phyloP scores from a whole-genome alignment of 2,888 invertebrate species.

The Cloeon dipterum region DNA sequence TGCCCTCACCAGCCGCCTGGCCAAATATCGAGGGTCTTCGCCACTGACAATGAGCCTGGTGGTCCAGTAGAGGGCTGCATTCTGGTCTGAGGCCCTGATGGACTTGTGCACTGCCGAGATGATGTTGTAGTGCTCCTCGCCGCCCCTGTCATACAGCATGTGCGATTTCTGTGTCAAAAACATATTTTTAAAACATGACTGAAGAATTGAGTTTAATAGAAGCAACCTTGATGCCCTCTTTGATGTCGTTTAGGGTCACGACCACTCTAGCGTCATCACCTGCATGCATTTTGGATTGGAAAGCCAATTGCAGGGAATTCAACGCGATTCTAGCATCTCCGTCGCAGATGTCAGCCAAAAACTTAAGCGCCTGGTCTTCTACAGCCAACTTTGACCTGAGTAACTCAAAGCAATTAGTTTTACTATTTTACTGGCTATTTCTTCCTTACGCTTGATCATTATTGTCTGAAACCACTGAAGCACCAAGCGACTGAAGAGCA shows the following conservation, averaged over 20 bases:
- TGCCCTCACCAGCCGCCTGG: conserved; percentile 44
- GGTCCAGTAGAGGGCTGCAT: conserved; percentile 63
- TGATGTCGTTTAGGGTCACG: conserved; percentile 39
- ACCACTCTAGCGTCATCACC: conserved; percentile 16
- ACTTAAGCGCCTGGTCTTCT: conserved; percentile 35
- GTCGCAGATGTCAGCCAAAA: conserved; percentile 53
- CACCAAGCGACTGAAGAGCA: conserved; percentile 23
- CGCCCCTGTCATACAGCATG: conserved; percentile 50
- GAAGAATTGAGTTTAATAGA: background rate
- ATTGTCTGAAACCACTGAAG: conserved; percentile 7
- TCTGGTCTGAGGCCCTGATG: conserved; percentile 54
- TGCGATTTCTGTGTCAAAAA: conserved; percentile 35
- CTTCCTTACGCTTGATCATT: too few relatives aligned
- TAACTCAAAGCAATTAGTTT: too few relatives aligned
- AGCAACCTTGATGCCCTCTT: conserved; percentile 44
- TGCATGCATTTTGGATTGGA: conserved; percentile 24
- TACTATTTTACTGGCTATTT: too few relatives aligned
- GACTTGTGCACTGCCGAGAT: conserved; percentile 68
- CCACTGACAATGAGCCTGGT: conserved; percentile 56
- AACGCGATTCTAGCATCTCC: conserved; percentile 63
- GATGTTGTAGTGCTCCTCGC: conserved; percentile 64
- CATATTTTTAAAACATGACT: background rate
- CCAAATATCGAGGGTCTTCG: conserved; percentile 57
- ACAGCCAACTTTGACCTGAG: conserved; percentile 15
- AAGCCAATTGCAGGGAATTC: conserved; percentile 46